A percentile compares a stretch with the other conserved stretches of the same genome.
phyloP scores from a whole-genome alignment of 1,140 invertebrate species.

The Leptestheria dahalacensis region DNA sequence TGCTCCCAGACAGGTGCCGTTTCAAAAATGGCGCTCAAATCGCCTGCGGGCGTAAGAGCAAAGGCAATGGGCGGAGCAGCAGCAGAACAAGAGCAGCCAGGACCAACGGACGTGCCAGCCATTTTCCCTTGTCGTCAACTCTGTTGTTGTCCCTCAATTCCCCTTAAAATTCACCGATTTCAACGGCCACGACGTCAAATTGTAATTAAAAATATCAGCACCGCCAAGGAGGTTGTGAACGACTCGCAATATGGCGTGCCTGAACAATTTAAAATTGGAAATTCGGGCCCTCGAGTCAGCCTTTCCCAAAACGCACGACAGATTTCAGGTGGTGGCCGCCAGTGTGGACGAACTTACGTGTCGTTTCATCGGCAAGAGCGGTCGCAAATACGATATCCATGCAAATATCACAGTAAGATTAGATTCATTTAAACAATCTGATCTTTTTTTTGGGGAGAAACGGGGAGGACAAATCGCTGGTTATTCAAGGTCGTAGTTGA shows the following conservation, averaged over 20 bases:
- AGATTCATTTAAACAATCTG: no score
- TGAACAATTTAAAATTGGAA: slow-evolving; percentile 93
- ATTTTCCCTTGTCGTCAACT: slow-evolving; percentile 9
- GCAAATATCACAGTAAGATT: slow-evolving; percentile 95
- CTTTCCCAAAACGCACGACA: slow-evolving; percentile 88
- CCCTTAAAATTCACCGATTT: no score
- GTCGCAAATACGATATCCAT: slow-evolving; percentile 89
- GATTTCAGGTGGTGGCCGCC: slow-evolving; percentile 91
- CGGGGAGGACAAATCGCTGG: background rate
- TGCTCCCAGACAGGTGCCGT: background rate
- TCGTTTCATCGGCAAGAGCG: slow-evolving; percentile 85
- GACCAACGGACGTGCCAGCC: background rate
- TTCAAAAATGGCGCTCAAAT: background rate
- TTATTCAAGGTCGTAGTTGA: background rate
- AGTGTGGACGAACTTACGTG: slow-evolving; percentile 96
- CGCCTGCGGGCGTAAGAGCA: background rate
- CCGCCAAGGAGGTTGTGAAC: background rate
- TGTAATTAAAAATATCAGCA: no score
- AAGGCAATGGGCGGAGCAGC: background rate
- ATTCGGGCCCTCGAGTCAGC: slow-evolving; percentile 88
- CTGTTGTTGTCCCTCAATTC: background rate
- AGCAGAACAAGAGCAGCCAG: background rate
- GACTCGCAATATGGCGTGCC: slow-evolving; percentile 65
- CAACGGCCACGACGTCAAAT: no score
- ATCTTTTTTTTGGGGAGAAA: no score